Percentiles rank a stretch among this genome's conserved stretches.
These are phyloP conservation scores for Xiphorhynchus elegans DNA, from an alignment of 2,113 vertebrate species.

Conservation along the genomic window DNA sequence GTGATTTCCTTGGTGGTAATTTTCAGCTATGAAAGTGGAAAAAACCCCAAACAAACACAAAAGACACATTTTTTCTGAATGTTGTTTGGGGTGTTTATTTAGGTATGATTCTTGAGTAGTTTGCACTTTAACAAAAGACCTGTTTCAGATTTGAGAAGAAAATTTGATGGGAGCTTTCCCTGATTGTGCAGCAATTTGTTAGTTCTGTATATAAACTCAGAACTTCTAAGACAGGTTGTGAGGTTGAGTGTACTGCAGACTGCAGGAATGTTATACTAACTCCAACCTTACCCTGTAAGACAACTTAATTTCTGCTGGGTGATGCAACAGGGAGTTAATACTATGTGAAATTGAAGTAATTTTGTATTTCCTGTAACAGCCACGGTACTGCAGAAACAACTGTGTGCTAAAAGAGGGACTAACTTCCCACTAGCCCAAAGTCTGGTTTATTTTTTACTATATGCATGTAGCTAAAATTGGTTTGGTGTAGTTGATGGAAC, in stretches of 20 bases:
- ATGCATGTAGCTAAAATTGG: rapidly evolving
- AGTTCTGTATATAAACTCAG: not conserved
- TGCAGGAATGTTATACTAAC: rapidly evolving
- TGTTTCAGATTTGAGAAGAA: slow-evolving; percentile 16
- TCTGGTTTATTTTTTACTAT: not conserved
- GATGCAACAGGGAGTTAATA: not conserved
- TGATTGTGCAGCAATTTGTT: not conserved
- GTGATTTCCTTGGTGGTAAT: not conserved
- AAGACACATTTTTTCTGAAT: not conserved
- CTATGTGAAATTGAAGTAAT: not conserved
- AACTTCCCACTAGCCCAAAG: not conserved
- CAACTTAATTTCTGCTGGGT: not conserved
- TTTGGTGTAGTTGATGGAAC: not conserved
- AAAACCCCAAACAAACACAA: not conserved
- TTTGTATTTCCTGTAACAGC: not conserved
- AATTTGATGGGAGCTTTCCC: not conserved
- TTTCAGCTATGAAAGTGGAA: not conserved
- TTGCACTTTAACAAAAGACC: slow-evolving; percentile 1
- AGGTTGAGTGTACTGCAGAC: not conserved
- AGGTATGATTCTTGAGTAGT: not conserved
- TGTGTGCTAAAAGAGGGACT: not conserved
- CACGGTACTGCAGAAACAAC: not conserved
- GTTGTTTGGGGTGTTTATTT: not conserved
- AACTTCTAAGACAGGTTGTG: not conserved
- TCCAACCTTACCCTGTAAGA: not conserved